Evolutionary conservation across 2,888 invertebrate genomes (phyloP).

Genomic region (Drosophila parthenogenetica): DNA sequence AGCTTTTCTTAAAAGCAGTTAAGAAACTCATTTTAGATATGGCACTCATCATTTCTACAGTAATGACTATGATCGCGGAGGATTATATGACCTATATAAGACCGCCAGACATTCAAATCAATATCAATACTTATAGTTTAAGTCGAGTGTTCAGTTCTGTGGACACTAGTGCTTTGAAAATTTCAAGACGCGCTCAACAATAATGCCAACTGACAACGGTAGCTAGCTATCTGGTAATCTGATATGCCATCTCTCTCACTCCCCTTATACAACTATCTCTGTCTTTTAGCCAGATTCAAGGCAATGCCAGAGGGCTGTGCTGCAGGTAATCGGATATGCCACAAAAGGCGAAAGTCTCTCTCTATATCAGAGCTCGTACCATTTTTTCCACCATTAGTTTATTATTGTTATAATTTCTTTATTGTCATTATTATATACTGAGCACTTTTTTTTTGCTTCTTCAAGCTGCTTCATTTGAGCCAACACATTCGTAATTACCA

Average conservation of each 20-base stretch:
- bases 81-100: neutral
- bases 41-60: too few relatives aligned
- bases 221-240: slow-evolving; percentile 52
- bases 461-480: slow-evolving; percentile 63
- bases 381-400: slow-evolving; percentile 73
- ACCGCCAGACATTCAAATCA: neutral
- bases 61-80: neutral
- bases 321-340: slow-evolving; percentile 73
- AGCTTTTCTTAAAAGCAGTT: too few relatives aligned
- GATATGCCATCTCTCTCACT: slow-evolving; percentile 51
- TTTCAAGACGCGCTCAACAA: slow-evolving; percentile 4
- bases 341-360: slow-evolving; percentile 71
- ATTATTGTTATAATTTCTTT: slow-evolving; percentile 80
- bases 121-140: neutral
- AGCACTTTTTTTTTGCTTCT: slow-evolving; percentile 42
- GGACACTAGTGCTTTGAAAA: neutral
- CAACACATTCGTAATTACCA: slow-evolving; percentile 74
- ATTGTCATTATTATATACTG: slow-evolving; percentile 72
- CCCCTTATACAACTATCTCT: slow-evolving; percentile 7
- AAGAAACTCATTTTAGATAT: too few relatives aligned
- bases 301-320: slow-evolving; percentile 37
- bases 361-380: slow-evolving; percentile 27
- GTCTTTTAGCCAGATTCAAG: slow-evolving; percentile 22
- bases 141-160: neutral
- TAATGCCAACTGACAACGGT: slow-evolving; percentile 21